Evolutionary conservation across 1,140 invertebrate species (phyloP), one percentile per base, ranked within the genome.

Genomic region (Hypothenemus hampei): DNA sequence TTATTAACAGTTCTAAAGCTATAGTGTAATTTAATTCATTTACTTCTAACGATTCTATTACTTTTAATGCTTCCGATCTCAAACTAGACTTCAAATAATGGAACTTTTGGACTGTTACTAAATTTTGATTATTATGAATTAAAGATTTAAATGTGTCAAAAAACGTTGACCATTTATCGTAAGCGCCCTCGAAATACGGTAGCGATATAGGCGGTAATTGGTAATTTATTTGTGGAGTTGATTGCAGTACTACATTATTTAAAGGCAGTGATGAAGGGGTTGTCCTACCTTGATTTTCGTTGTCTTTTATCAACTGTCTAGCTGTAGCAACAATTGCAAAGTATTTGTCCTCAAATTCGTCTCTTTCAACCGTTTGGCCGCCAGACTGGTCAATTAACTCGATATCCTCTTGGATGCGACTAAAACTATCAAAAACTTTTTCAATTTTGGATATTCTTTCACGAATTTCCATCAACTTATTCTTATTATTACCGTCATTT

Each of bases 11-110:
- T 10, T 45, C 21, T 16, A 45, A 29, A 15, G 50, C 50, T 11
- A 53, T 26, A 18, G 50, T 7, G 21, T 45, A 53, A 53, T 53
- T 51, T 15, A 10, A 10, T 7, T 51, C 37, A 13, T n/a, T 21
- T 8, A 51, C 22, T 23, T 51, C 48, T 10, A 41, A 22, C 20
- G 35, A 45, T 24, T 44, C 13, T 8, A 51, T 41, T 21, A 44
- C 16, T 11, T 51, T n/a, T 10, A 18, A 16, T 19, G 33, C 48
- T 44, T 51, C 29, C 8, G 35, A 33, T 51, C 35, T 51, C 10
- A 51, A 21, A n/a, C 10, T 8, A n/a, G 35, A n/a, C 41, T 51
- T 33, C 23, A 51, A 51, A 41, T 51, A 51, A 51, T 51, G 24
- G 23, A 20, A 51, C 20, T 45, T 51, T 41, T 51, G 48, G 16